These are phyloP conservation scores for Branchipolynoe longqiensis DNA, from an alignment of 2,888 invertebrate species.

Conservation along the genomic window DNA sequence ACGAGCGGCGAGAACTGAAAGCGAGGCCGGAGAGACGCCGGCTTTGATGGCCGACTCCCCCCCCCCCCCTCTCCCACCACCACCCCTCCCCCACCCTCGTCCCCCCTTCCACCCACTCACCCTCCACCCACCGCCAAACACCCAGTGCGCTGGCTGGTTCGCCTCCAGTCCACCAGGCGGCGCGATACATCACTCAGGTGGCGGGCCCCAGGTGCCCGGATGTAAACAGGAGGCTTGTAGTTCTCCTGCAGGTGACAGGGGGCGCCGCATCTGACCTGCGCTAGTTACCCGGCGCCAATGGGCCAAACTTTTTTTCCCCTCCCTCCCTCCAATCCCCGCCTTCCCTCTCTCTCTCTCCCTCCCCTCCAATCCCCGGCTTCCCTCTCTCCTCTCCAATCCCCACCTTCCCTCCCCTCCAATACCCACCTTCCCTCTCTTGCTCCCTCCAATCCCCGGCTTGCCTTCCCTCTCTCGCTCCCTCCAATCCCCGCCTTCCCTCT, in stretches of 20 bases:
- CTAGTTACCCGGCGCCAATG: conserved; percentile 18
- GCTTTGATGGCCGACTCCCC: neutral
- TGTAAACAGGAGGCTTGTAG: conserved; percentile 31
- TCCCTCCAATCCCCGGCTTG: neutral
- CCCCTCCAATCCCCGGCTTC: too few relatives aligned
- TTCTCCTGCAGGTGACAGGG: conserved; percentile 35
- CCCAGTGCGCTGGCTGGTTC: neutral
- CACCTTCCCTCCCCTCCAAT: neutral
- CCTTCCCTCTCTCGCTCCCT: neutral
- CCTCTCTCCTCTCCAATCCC: neutral
- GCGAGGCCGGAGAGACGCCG: conserved; percentile 1
- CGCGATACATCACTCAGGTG: conserved; percentile 32
- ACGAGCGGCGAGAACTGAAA: conserved; percentile 42
- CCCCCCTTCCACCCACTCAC: neutral
- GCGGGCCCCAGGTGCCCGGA: too few relatives aligned
- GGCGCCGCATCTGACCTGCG: conserved; percentile 28
- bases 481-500: neutral
- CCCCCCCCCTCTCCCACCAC: neutral
- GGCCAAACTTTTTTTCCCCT: too few relatives aligned
- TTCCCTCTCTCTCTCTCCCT: too few relatives aligned
- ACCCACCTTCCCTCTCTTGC: neutral
- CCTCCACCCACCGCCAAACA: neutral
- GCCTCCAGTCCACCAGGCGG: neutral
- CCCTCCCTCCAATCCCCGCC: too few relatives aligned
- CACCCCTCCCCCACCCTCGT: neutral